Evolutionary conservation across 2,888 invertebrate species (phyloP).

Genomic region (Taenaris catops): DNA sequence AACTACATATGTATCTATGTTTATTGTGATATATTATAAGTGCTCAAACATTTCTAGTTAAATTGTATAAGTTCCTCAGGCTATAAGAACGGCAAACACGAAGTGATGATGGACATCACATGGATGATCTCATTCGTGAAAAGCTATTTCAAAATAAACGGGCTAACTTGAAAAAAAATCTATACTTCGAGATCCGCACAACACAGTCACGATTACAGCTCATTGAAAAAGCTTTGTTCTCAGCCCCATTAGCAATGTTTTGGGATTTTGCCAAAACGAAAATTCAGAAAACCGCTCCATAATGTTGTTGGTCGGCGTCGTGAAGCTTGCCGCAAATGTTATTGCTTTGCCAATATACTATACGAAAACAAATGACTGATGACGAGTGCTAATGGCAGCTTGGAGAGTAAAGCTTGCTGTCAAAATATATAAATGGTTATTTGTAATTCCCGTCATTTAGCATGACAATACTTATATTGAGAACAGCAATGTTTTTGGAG

Average conservation of each 20-base stretch:
- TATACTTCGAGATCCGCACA: constrained; percentile 7
- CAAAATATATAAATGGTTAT: constrained; percentile 12
- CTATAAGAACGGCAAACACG: too few relatives aligned
- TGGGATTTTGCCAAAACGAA: constrained; percentile 34
- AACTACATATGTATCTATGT: too few relatives aligned
- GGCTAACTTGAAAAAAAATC: too few relatives aligned
- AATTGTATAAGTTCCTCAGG: too few relatives aligned
- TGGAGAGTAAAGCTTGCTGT: constrained; percentile 12
- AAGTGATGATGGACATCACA: too few relatives aligned
- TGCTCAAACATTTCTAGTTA: too few relatives aligned
- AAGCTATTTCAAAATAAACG: too few relatives aligned
- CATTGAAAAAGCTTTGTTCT: constrained; percentile 30
- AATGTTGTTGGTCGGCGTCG: constrained; percentile 15
- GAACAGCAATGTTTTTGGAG: too few relatives aligned
- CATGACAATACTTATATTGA: too few relatives aligned
- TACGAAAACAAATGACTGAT: constrained; percentile 18
- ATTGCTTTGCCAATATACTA: constrained; percentile 18
- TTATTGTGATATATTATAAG: too few relatives aligned
- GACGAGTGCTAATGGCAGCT: constrained; percentile 13
- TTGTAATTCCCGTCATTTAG: too few relatives aligned
- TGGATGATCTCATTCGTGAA: too few relatives aligned
- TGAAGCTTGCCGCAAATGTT: constrained; percentile 15
- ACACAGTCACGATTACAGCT: constrained; percentile 26
- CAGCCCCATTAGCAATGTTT: constrained; percentile 34
- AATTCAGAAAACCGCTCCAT: constrained; percentile 28